Evolutionary conservation across 2,113 vertebrate genomes (phyloP).

Genomic region (Rynchops niger): DNA sequence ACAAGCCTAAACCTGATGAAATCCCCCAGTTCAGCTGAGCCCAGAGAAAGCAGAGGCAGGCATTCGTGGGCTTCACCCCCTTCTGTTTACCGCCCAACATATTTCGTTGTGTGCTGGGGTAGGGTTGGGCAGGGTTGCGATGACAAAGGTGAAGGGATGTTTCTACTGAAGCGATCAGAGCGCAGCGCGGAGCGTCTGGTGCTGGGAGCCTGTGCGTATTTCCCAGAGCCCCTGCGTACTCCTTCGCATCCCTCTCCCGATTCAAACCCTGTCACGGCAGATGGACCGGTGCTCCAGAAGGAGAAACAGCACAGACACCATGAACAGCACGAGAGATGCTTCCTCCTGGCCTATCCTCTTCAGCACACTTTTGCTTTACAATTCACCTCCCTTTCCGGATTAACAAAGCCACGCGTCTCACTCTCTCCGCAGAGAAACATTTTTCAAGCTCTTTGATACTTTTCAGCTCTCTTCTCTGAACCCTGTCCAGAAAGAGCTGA

Average conservation of each 20-base stretch:
- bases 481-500: background rate
- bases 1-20: background rate
- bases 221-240: background rate
- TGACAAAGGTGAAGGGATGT: background rate
- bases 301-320: background rate
- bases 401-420: background rate
- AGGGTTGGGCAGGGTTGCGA: background rate
- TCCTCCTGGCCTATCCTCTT: background rate
- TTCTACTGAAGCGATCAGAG: background rate
- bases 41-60: background rate
- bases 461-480: background rate
- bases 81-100: background rate
- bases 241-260: background rate
- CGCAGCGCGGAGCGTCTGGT: background rate
- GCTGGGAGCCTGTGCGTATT: fast-evolving
- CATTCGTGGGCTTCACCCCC: background rate
- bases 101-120: too few species aligned
- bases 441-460: background rate
- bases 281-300: background rate
- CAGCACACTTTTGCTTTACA: background rate
- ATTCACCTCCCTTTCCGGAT: background rate
- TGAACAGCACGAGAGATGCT: too few species aligned
- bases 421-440: fast-evolving
- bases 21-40: background rate
- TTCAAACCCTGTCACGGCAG: background rate